A percentile compares a stretch with the other conserved stretches of the same genome.
These are phyloP conservation scores for Echeneis naucrates DNA, from an alignment of 2,797 vertebrate genomes.

Conservation along the genomic window DNA sequence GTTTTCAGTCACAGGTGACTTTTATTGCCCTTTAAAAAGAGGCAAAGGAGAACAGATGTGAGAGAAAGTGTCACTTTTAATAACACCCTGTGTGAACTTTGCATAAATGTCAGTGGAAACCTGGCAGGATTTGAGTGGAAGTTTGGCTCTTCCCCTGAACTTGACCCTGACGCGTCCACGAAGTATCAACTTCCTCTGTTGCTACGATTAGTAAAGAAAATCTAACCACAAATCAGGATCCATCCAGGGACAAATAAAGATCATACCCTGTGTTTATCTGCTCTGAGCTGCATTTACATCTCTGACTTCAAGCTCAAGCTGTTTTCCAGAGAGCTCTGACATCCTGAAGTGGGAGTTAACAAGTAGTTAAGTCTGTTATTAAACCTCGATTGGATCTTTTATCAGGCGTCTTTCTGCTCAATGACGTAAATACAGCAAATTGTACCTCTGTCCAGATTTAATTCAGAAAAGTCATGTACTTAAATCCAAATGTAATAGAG, in stretches of 20 bases:
- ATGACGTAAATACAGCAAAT: neutral
- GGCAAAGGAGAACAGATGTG: constrained; percentile 31
- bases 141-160: constrained; percentile 31
- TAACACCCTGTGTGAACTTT: constrained; percentile 70
- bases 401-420: neutral
- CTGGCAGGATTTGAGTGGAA: constrained; percentile 60
- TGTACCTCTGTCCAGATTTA: neutral
- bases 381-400: neutral
- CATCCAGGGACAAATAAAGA: constrained; percentile 10
- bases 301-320: constrained; percentile 6
- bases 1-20: constrained; percentile 51
- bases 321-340: neutral
- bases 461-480: neutral
- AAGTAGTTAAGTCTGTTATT: neutral
- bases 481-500: neutral
- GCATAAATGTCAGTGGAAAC: constrained; percentile 81
- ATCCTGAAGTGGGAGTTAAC: neutral
- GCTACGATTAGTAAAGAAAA: constrained; percentile 44
- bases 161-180: constrained; percentile 33
- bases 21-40: constrained; percentile 61
- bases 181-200: constrained; percentile 43
- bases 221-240: constrained; percentile 22
- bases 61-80: constrained; percentile 50
- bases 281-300: neutral
- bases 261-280: neutral